Evolutionary conservation across 2,797 vertebrate species (phyloP).

Genomic region (Lutjanus campechanus): DNA sequence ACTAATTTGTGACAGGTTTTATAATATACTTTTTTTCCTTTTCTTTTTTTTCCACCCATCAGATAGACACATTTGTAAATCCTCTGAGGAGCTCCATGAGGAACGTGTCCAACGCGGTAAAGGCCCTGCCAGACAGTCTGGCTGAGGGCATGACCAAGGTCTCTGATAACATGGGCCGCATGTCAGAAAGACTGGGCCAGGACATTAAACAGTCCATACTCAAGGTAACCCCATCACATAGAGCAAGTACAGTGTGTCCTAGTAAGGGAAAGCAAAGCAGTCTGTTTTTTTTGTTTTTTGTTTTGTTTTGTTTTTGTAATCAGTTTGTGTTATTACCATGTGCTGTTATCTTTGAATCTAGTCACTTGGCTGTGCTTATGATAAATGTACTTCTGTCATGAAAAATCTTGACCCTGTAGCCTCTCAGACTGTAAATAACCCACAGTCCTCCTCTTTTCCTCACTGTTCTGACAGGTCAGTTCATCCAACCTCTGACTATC

Average conservation of each 20-base stretch:
- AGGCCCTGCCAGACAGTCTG: constrained; percentile 96
- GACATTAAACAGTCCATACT: constrained; percentile 98
- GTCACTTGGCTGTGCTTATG: neutral
- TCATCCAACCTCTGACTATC: neutral
- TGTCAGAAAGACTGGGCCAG: constrained; percentile 97
- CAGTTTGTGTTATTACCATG: neutral
- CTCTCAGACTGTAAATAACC: neutral
- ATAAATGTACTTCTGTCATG: neutral
- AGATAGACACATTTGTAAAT: constrained; percentile 99
- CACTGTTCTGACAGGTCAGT: neutral
- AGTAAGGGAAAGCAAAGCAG: neutral
- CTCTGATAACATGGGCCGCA: constrained; percentile 99
- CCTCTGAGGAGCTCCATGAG: constrained; percentile 98
- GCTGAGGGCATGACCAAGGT: constrained; percentile 99
- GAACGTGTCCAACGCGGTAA: constrained; percentile 97
- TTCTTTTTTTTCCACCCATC: constrained; percentile 35
- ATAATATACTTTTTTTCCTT: neutral
- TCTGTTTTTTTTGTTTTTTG: neutral
- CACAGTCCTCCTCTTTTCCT: neutral
- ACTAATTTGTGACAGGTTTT: neutral
- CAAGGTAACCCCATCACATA: constrained; percentile 87
- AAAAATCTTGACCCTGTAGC: neutral
- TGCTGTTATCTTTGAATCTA: neutral
- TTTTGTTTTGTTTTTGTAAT: too few species aligned
- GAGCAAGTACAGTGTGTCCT: neutral